These are phyloP conservation scores for Tribolium castaneum DNA, from an alignment of 1,140 invertebrate genomes.

Conservation along the genomic window DNA sequence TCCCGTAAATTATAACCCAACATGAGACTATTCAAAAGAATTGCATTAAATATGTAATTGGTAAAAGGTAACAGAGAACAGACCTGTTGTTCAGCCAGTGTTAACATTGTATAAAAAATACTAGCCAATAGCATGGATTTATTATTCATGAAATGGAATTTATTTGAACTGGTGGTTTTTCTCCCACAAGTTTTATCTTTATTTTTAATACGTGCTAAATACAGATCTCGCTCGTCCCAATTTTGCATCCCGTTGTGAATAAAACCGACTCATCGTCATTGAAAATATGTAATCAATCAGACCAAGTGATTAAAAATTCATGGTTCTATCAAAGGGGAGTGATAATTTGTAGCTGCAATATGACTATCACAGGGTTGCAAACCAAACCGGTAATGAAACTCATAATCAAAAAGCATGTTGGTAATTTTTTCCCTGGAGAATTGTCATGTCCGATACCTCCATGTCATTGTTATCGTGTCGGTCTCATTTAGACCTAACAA, in stretches of 20 bases:
- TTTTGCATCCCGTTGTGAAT: background rate
- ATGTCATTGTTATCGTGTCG: constrained; percentile 29
- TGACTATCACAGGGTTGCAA: constrained; percentile 1
- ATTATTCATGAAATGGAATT: constrained; percentile 7
- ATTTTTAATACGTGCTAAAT: background rate
- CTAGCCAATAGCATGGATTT: background rate
- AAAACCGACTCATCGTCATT: background rate
- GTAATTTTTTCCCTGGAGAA: constrained; percentile 15
- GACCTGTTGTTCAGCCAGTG: background rate
- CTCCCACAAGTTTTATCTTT: background rate
- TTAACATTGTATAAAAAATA: background rate
- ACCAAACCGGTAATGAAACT: constrained; percentile 23
- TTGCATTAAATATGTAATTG: background rate
- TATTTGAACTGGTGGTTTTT: background rate
- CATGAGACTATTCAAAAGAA: too few species aligned
- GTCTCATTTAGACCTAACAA: constrained; percentile 29
- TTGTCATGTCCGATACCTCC: constrained; percentile 14
- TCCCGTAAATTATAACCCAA: too few species aligned
- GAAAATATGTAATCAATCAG: constrained; percentile 15
- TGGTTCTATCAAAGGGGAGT: background rate
- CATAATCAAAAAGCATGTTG: constrained; percentile 25
- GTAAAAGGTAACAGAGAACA: background rate
- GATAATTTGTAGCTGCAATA: constrained; percentile 19
- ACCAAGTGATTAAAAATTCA: background rate
- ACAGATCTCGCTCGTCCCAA: background rate